Evolutionary conservation across 2,888 invertebrate species (phyloP).

Genomic region (Hyalella azteca): DNA sequence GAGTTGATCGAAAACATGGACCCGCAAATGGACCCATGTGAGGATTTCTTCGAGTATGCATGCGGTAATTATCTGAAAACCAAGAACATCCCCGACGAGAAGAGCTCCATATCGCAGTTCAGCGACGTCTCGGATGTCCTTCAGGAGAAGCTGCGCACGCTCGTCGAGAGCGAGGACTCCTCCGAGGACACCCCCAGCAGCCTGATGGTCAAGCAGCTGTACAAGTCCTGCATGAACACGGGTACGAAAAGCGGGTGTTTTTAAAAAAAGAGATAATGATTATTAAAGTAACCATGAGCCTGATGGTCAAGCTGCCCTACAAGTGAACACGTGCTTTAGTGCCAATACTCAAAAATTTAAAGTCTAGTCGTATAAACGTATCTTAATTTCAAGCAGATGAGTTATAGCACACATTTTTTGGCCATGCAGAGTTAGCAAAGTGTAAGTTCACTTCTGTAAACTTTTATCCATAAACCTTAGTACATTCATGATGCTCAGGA

Average conservation of each 20-base stretch:
- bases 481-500: too few species aligned
- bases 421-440: too few species aligned
- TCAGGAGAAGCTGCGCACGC: conserved; percentile 74
- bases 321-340: too few species aligned
- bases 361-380: too few species aligned
- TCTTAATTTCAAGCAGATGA: too few species aligned
- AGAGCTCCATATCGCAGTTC: conserved; percentile 75
- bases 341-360: too few species aligned
- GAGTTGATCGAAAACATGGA: conserved; percentile 76
- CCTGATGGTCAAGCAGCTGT: conserved; percentile 79
- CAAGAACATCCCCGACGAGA: conserved; percentile 80
- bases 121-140: conserved; percentile 59
- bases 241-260: conserved; percentile 72
- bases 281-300: too few species aligned
- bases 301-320: background rate
- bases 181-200: conserved; percentile 70
- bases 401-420: too few species aligned
- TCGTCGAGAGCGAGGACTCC: conserved; percentile 69
- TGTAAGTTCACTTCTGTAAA: too few species aligned
- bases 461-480: too few species aligned
- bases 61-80: conserved; percentile 77
- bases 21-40: conserved; percentile 75
- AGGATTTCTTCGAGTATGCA: conserved; percentile 81
- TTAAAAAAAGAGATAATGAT: too few species aligned
- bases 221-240: conserved; percentile 86